Conservation (phyloP, 2,797 vertebrate species). For the Chiloscyllium punctatum region DNA sequence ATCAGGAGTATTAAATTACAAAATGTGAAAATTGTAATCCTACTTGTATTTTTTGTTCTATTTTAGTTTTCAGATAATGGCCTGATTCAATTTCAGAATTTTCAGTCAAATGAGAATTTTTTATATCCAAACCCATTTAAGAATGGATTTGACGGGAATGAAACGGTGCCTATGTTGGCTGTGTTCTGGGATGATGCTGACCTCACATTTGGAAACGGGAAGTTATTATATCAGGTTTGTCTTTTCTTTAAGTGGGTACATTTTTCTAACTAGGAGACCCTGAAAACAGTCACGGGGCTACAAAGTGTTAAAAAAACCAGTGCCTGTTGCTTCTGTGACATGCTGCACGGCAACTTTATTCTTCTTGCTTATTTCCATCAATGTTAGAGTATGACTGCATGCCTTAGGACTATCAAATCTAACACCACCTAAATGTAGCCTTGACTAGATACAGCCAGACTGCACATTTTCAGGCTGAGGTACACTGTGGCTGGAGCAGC, state of each 20-base stretch:
- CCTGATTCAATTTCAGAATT: constrained; percentile 64
- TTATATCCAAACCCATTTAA: constrained; percentile 60
- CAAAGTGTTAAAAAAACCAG: too few relatives aligned
- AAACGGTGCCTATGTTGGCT: constrained; percentile 59
- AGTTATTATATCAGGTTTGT: constrained; percentile 63
- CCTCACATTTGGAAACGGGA: constrained; percentile 62
- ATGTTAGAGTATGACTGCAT: too few relatives aligned
- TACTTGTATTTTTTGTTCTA: background rate
- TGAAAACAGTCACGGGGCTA: too few relatives aligned
- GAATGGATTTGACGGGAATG: constrained; percentile 56
- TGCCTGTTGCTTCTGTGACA: too few relatives aligned
- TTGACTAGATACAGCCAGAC: too few relatives aligned
- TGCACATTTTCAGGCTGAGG: too few relatives aligned
- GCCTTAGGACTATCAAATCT: too few relatives aligned
- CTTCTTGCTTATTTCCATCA: too few relatives aligned
- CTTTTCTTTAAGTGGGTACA: background rate
- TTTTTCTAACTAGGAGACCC: background rate
- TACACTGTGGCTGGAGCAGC: too few relatives aligned
- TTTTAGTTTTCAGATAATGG: constrained; percentile 74
- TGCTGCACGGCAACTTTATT: too few relatives aligned
- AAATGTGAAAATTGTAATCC: background rate
- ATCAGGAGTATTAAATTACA: background rate
- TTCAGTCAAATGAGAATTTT: constrained; percentile 60
- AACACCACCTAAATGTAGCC: too few relatives aligned
- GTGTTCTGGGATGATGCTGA: constrained; percentile 75